A percentile compares a stretch with the other conserved stretches of the same genome.
Conservation (phyloP, 92 coral and sea anemone genomes). For the Epizoanthus scotinus region DNA sequence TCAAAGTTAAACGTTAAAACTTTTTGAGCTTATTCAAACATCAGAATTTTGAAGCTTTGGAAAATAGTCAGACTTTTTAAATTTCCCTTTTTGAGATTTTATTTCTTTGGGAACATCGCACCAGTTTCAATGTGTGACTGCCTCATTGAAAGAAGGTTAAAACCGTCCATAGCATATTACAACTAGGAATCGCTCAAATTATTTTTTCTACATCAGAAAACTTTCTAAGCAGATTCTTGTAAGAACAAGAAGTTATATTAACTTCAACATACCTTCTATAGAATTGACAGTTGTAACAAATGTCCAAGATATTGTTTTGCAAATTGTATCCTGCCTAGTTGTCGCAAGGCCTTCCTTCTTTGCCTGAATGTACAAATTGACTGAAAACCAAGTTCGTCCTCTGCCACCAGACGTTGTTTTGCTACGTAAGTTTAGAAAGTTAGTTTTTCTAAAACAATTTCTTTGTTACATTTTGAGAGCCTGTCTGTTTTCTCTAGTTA, state of each 20-base stretch:
- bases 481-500: constrained; percentile 24
- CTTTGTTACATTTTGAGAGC: constrained; percentile 6
- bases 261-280: constrained; percentile 19
- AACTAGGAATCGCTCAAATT: not conserved
- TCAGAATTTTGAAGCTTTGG: too few species aligned
- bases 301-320: not conserved
- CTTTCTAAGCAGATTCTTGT: not conserved
- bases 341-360: not conserved
- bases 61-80: too few species aligned
- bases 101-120: too few species aligned
- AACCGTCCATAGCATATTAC: too few species aligned
- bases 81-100: too few species aligned
- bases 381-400: not conserved
- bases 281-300: not conserved
- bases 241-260: not conserved
- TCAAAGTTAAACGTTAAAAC: too few species aligned
- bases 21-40: too few species aligned
- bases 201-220: not conserved
- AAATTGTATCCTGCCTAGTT: not conserved
- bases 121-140: too few species aligned
- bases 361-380: not conserved
- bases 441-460: constrained; percentile 29
- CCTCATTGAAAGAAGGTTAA: too few species aligned
- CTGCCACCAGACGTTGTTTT: constrained; percentile 39
- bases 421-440: constrained; percentile 27